Base-by-base conservation (phyloP, 1,140 invertebrate genomes). In the Sinella curviseta region DNA sequence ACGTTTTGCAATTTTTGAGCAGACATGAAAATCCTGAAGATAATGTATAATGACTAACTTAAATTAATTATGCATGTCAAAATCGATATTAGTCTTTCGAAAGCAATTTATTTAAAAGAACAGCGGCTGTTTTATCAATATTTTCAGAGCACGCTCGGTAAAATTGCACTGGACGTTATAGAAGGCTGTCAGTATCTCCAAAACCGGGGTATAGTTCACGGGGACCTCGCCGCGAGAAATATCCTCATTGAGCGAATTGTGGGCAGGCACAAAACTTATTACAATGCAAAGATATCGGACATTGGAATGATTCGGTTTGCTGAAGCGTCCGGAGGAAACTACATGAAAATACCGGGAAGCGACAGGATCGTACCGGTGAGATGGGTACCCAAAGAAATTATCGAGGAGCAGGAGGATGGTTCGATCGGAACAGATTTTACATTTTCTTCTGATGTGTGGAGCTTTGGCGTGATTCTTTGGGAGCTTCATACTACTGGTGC, bases 151-250 rank as follows among this genome's bases (percentile, higher is more conserved):
- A 20, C 20, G 39, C 20, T 48, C 39, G 39, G 39, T 20, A 76
- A 80, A 35, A 26, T 80, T n/a, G 31, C 57, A 12, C 0, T 67
- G 24, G 78, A 80, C 55, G 24, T 80, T 1, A 48, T 77, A 14
- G 65, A 70, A 31, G 78, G 74, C 1, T 76, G 76, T 57, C 48
- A 77, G 28, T 80, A 80, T 74, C 34, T 80, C 1, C 78, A 80
- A 33, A 16, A 76, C 26, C 57, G 20, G 30, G n/a, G 39, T 67
- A 76, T 73, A 3, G n/a, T 80, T 73, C 74, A 80, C n/a, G 48
- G 75, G n/a, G 73, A 75, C 0, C 74, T 80, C 12, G 78, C 78
- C 12, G 78, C 78, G 1, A 76, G 78, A 55, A 80, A 80, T 54
- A 36, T 80, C 0, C n/a, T 80, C 34, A 34, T 80, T n/a, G 74